Percentiles rank a stretch among this genome's conserved stretches.
Evolutionary conservation across 2,797 vertebrate genomes (phyloP).

Genomic region (Rallus crepitans): DNA sequence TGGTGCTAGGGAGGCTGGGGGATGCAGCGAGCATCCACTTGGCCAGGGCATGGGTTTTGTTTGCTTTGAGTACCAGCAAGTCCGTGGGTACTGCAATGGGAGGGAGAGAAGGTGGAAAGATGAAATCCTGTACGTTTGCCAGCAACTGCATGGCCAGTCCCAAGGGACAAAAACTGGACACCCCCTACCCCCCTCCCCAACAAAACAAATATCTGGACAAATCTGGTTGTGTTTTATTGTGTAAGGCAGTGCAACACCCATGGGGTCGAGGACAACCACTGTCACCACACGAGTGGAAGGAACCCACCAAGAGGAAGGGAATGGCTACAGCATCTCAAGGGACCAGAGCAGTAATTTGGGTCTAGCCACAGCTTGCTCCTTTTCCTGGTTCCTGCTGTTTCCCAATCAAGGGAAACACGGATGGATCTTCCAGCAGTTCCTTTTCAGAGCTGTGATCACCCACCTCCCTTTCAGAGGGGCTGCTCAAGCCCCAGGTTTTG

Average conservation of each 20-base stretch:
- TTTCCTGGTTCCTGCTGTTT: not conserved
- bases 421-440: not conserved
- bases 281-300: not conserved
- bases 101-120: not conserved
- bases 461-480: not conserved
- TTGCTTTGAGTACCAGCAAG: accelerated
- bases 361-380: not conserved
- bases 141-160: not conserved
- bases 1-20: not conserved
- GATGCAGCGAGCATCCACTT: not conserved
- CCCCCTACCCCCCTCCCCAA: no score
- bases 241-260: accelerated
- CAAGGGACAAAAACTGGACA: no score
- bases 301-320: not conserved
- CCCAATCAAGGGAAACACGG: not conserved
- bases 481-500: not conserved
- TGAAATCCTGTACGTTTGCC: accelerated
- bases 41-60: not conserved
- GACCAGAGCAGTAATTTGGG: not conserved
- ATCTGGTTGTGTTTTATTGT: not conserved
- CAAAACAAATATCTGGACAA: no score
- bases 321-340: not conserved
- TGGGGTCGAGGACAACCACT: not conserved
- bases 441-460: not conserved
- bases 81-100: accelerated